Percentiles rank a stretch among this genome's conserved stretches.
Conservation (phyloP, 2,113 vertebrate species). For the Lamprologus sp. region DNA sequence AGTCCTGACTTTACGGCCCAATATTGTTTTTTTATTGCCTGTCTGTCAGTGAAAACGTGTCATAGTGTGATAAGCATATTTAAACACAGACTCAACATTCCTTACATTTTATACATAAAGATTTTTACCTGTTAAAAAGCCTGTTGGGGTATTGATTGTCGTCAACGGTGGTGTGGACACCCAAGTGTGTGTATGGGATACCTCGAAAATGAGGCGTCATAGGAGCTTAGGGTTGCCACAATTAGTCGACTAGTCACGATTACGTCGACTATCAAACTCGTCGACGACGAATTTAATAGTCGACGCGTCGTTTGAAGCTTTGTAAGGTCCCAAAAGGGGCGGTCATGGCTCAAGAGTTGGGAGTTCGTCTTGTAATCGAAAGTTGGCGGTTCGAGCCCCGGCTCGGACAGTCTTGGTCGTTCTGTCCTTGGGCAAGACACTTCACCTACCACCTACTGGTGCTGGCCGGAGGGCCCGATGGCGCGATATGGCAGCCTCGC, state of each 20-base stretch:
- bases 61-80: not conserved
- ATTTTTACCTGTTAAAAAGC: not conserved
- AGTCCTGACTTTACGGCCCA: not conserved
- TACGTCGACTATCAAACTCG: not conserved
- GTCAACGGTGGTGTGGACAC: rapidly evolving
- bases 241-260: not conserved
- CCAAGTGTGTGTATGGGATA: not conserved
- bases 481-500: rapidly evolving
- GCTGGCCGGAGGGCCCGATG: rapidly evolving
- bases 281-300: not conserved
- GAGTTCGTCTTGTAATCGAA: not conserved
- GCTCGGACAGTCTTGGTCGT: rapidly evolving
- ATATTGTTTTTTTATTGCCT: not conserved
- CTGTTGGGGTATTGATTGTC: not conserved
- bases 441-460: not conserved
- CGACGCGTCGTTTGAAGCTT: rapidly evolving
- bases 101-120: not conserved
- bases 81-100: not conserved
- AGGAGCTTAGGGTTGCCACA: not conserved
- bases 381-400: rapidly evolving
- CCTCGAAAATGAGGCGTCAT: not conserved
- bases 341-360: not conserved
- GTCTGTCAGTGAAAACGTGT: not conserved
- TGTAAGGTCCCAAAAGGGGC: not conserved
- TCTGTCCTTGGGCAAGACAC: not conserved